Evolutionary conservation across 2,888 invertebrate genomes (phyloP).

Genomic region (Himalopsyche japonica): DNA sequence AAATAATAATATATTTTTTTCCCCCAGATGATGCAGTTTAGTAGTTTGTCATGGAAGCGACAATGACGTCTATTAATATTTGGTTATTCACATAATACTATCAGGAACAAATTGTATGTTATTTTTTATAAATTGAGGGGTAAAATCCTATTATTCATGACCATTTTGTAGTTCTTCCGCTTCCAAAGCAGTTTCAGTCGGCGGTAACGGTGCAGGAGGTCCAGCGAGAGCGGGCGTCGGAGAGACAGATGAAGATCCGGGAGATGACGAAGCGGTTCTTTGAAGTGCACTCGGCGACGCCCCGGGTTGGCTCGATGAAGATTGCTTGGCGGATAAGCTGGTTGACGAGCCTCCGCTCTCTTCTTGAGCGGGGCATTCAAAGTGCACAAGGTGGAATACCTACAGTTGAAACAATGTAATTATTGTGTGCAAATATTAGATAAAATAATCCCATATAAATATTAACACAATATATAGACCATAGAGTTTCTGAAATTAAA

Average conservation of each 20-base stretch:
- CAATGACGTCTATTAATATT: not conserved
- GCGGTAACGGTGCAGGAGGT: constrained; percentile 45
- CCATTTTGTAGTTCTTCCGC: constrained; percentile 48
- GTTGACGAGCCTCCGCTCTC: constrained; percentile 44
- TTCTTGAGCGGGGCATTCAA: constrained; percentile 88
- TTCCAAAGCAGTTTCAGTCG: constrained; percentile 58
- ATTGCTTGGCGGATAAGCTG: constrained; percentile 1
- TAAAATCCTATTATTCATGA: not conserved
- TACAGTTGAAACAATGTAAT: constrained; percentile 46
- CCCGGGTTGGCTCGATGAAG: constrained; percentile 40
- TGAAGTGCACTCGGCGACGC: constrained; percentile 42
- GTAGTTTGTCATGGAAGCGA: no score
- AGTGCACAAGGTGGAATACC: constrained; percentile 98
- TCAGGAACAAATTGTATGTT: not conserved
- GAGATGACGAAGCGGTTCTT: not conserved
- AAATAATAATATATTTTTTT: no score
- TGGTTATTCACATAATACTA: not conserved
- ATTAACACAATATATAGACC: no score
- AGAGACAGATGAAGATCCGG: constrained; percentile 14
- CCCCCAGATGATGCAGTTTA: no score
- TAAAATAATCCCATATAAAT: no score
- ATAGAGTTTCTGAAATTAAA: no score
- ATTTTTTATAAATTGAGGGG: not conserved
- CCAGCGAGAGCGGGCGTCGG: constrained; percentile 25
- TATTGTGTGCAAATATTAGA: no score